Base-by-base conservation (phyloP, 2,888 invertebrate species). In the Tromatobia lineatoria region DNA sequence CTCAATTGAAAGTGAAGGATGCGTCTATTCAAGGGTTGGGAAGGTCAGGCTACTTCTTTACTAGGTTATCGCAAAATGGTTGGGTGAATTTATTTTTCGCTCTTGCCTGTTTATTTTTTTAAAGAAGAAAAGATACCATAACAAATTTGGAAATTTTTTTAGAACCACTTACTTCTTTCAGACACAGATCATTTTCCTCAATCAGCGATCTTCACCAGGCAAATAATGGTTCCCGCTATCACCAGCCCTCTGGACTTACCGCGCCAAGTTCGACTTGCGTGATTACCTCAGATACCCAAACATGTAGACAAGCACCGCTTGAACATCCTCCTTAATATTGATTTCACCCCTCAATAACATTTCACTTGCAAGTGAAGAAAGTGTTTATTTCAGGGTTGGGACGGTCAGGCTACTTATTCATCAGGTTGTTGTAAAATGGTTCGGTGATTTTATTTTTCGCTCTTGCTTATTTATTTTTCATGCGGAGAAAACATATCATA, bases 181-280 rank as follows among this genome's bases (percentile, higher is more conserved):
- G n/a, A n/a, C n/a, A n/a, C n/a, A n/a, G n/a, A n/a, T n/a, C n/a
- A n/a, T n/a, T n/a, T n/a, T n/a, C n/a, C n/a, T n/a, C n/a, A n/a
- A n/a, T n/a, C n/a, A n/a, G n/a, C n/a, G n/a, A n/a, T n/a, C n/a
- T n/a, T n/a, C n/a, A n/a, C n/a, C n/a, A n/a, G n/a, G n/a, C n/a
- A n/a, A n/a, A n/a, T n/a, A n/a, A n/a, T n/a, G n/a, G 54, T 45
- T 25, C 47, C 70, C 75, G 66, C 82, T 67, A 52, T 64, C 38
- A 25, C 23, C 74, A 76, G 80, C 64, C 71, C 61, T 10, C 47
- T 54, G 47, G 80, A 75, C 70, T 85, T 67, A 71, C 76, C 80
- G 70, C 59, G 38, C 69, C 64, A 80, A 80, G 74, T n/a, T n/a
- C n/a, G n/a, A n/a, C n/a, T n/a, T n/a, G n/a, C n/a, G n/a, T n/a